Conservation (phyloP, 2,888 invertebrate genomes). For the Heliconius hortense region DNA sequence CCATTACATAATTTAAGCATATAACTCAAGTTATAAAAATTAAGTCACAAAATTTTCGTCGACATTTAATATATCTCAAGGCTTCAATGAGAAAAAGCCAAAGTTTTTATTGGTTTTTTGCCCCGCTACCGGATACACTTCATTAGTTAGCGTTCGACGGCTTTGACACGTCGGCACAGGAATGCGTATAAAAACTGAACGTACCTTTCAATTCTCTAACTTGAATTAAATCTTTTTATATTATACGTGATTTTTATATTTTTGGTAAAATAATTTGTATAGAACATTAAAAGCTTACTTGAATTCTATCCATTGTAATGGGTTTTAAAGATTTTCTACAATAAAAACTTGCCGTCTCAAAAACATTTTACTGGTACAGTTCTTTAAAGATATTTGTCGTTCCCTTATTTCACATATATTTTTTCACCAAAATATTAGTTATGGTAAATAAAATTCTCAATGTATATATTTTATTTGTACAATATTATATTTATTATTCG, state of each 20-base stretch:
- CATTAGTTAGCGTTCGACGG: slow-evolving; percentile 29
- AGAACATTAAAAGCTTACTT: neutral
- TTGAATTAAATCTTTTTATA: slow-evolving; percentile 14
- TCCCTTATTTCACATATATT: too few relatives aligned
- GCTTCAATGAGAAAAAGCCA: slow-evolving; percentile 13
- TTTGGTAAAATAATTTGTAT: neutral
- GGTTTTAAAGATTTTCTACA: neutral
- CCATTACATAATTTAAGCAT: too few relatives aligned
- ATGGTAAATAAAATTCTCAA: too few relatives aligned
- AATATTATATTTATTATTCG: too few relatives aligned
- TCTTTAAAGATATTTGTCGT: neutral
- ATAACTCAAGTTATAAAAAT: neutral
- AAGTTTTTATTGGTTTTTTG: slow-evolving; percentile 30
- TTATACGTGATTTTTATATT: neutral
- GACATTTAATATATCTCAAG: slow-evolving; percentile 8
- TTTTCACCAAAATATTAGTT: too few relatives aligned
- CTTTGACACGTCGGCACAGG: slow-evolving; percentile 25
- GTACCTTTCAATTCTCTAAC: slow-evolving; percentile 2
- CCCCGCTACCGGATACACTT: slow-evolving; percentile 34
- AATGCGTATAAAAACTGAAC: slow-evolving; percentile 34
- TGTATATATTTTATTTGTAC: too few relatives aligned
- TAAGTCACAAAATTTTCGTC: neutral
- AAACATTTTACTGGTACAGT: neutral
- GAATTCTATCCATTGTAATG: neutral
- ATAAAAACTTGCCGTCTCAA: neutral